Percentiles rank a stretch among this genome's conserved stretches.
phyloP scores from a whole-genome alignment of 2,888 invertebrate genomes.

The Calameuta idolon region DNA sequence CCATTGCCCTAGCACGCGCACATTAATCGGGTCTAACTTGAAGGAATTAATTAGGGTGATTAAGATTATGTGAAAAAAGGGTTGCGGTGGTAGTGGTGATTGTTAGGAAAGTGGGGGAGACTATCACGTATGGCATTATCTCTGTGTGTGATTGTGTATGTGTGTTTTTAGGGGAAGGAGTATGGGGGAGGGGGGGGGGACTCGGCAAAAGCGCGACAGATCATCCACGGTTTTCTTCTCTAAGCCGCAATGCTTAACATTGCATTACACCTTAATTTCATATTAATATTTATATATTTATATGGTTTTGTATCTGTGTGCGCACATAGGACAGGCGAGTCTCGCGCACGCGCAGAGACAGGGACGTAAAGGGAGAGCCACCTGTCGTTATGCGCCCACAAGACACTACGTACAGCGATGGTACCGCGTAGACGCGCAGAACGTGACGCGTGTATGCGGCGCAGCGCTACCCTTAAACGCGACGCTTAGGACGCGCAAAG shows the following conservation, averaged over 20 bases:
- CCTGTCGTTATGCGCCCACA: background rate
- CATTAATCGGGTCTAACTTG: background rate
- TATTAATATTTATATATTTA: conserved; percentile 11
- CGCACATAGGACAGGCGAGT: background rate
- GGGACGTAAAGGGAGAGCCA: background rate
- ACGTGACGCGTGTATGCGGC: background rate
- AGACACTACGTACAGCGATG: background rate
- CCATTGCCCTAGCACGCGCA: background rate
- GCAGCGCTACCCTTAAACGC: conserved; percentile 22
- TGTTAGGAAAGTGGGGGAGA: background rate
- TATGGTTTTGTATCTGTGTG: background rate
- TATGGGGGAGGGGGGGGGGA: background rate
- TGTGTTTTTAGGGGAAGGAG: background rate
- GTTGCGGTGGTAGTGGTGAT: too few species aligned
- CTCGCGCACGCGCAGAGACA: background rate
- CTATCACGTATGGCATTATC: background rate
- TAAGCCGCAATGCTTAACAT: conserved; percentile 19
- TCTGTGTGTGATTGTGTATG: background rate
- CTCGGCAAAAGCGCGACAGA: conserved; percentile 18
- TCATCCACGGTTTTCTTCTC: conserved; percentile 17
- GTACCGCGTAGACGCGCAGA: background rate
- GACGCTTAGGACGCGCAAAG: conserved; percentile 37
- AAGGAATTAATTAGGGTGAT: background rate
- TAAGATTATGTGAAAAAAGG: background rate
- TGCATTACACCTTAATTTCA: conserved; percentile 15